Percentiles rank a stretch among this genome's conserved stretches.
Evolutionary conservation across 2,888 invertebrate genomes (phyloP).

Genomic region (Cyaniris semiargus): DNA sequence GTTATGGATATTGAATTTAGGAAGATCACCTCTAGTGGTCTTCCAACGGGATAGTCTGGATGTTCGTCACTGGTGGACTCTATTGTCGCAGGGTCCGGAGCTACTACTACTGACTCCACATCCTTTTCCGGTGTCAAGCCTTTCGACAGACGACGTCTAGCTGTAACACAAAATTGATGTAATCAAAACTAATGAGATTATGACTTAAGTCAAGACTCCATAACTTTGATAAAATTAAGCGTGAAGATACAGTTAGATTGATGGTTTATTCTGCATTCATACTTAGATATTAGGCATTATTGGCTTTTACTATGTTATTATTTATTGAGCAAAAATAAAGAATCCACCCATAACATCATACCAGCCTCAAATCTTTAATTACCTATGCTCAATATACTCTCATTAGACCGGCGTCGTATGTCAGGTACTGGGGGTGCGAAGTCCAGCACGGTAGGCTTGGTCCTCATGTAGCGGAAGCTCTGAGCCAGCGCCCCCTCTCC

Average conservation of each 20-base stretch:
- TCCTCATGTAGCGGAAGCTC: slow-evolving; percentile 93
- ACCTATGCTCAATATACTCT: slow-evolving; percentile 81
- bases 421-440: slow-evolving; percentile 92
- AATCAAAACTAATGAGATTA: neutral
- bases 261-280: no score
- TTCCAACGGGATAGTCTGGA: slow-evolving; percentile 85
- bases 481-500: slow-evolving; percentile 86
- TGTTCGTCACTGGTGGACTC: slow-evolving; percentile 45
- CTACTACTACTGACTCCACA: slow-evolving; percentile 67
- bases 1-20: no score
- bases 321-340: no score
- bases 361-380: slow-evolving; percentile 30
- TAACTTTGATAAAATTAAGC: no score
- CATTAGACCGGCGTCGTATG: slow-evolving; percentile 70
- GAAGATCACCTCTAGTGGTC: slow-evolving; percentile 87
- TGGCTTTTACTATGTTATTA: no score
- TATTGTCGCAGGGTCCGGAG: slow-evolving; percentile 29
- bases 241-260: no score
- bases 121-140: slow-evolving; percentile 78
- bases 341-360: no score
- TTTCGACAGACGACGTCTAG: slow-evolving; percentile 70
- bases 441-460: slow-evolving; percentile 93
- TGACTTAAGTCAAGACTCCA: no score
- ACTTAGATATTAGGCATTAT: no score
- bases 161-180: slow-evolving; percentile 46